Percentiles rank a stretch among this genome's conserved stretches.
Evolutionary conservation across 2,888 invertebrate genomes (phyloP).

Genomic region (Unio delphinus): DNA sequence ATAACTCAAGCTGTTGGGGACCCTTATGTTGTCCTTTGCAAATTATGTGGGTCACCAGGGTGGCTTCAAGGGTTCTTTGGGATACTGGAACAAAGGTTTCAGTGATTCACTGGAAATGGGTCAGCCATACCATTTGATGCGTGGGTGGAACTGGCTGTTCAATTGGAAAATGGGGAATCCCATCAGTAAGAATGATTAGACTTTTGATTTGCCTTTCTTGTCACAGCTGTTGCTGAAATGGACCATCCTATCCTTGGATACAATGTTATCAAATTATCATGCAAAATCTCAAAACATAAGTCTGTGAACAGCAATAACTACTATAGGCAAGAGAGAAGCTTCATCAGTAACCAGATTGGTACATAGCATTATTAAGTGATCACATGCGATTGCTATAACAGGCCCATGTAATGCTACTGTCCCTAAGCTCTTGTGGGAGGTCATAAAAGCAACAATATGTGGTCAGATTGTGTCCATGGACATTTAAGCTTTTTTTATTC

Average conservation of each 20-base stretch:
- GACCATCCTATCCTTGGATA: constrained; percentile 18
- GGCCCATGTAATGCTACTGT: not conserved
- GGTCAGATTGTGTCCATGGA: not conserved
- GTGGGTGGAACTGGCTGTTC: constrained; percentile 5
- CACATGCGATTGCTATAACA: not conserved
- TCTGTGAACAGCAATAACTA: not conserved
- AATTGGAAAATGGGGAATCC: not conserved
- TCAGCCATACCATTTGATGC: constrained; percentile 9
- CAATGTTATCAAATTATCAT: constrained; percentile 17
- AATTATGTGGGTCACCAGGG: not conserved
- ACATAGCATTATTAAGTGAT: not conserved
- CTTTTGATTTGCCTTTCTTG: constrained; percentile 11
- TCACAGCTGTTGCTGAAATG: constrained; percentile 5
- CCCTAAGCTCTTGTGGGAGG: not conserved
- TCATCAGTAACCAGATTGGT: not conserved
- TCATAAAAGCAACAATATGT: not conserved
- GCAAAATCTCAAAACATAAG: not conserved
- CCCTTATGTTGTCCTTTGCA: constrained; percentile 10
- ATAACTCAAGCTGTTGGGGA: constrained; percentile 10
- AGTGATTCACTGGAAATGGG: constrained; percentile 9
- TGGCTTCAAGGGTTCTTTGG: constrained; percentile 7
- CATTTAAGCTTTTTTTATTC: constrained; percentile 1
- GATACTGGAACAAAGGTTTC: constrained; percentile 27
- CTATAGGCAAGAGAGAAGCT: not conserved
- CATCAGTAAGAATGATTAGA: not conserved